Base-by-base conservation (phyloP, 2,113 vertebrate species). In the Xiphias gladius region DNA sequence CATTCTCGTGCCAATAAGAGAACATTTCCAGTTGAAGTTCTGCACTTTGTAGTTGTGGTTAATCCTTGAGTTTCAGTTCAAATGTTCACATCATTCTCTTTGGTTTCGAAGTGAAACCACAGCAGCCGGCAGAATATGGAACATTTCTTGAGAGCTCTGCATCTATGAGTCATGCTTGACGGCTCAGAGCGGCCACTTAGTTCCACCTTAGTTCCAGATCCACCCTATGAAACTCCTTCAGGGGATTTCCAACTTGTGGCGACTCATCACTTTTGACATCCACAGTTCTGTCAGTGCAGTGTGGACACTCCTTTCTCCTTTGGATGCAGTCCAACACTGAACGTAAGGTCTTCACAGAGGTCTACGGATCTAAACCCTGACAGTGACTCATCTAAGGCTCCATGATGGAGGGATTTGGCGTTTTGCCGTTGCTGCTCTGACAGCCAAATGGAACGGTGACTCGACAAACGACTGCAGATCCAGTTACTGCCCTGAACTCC, bases 151-250 rank as follows among this genome's bases (percentile, higher is more conserved):
- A 54, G 24, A 46, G 22, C 59, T 32, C 43, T 20, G 35, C 43
- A 14, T 39, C 26, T 61, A 57, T 67, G 82, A 86, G 50, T 83
- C 86, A 84, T 73, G 58, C 71, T 79, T 2, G 8, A 64, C 12
- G 16, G 67, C 57, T 24, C 6, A 37, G 14, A 1, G 13, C 7
- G 2, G 50, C 37, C 1, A 57, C 28, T 17, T 32, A 79, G 12
- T 74, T 76, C 74, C 83, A 79, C 73, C 64, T 89, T 57, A 67
- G 57, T 84, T 83, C 75, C 76, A 89, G 84, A 83, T 74, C 52
- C 68, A 69, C 76, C 77, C 65, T 20, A 32, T 14, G 57, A 76
- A 41, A 12, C 80, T 76, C 71, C 73, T 52, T 54, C 9, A 0
- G 90, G 89, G 86, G 69, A 70, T 67, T 85, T 79, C 88, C 82